Base-by-base conservation (phyloP, 2,888 invertebrate genomes). In the Mesodorylaimus sp. region DNA sequence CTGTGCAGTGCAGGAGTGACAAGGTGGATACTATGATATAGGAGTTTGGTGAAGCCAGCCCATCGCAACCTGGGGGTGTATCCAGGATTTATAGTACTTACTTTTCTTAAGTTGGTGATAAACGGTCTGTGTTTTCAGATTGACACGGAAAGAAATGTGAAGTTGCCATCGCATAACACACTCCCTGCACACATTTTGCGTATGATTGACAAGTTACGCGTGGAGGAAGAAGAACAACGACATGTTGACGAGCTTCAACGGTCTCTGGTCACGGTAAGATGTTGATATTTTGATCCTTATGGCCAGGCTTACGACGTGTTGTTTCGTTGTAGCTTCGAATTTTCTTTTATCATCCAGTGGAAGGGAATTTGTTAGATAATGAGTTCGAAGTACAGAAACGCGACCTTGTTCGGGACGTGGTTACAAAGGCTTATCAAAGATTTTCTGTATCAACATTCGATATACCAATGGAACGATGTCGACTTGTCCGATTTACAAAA, bases 111-210 rank as follows among this genome's bases (percentile, higher is more conserved):
- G n/a, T n/a, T n/a, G n/a, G n/a, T n/a, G n/a, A n/a, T n/a, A n/a
- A n/a, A n/a, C n/a, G n/a, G n/a, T 32, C 10, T 39, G 10, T 42
- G 36, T 28, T 51, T 54, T n/a, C 55, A 68, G 68, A 63, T 59
- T 59, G 58, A 61, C 38, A 48, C 54, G 21, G 53, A 51, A 1
- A 45, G 55, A n/a, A 64, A 64, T 49, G 51, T 51, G 23, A 41
- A 72, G n/a, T 76, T 77, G 1, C 77, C 80, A 63, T 73, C 75
- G 41, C 70, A 72, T 1, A 75, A 76, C n/a, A 75, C 80, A 32
- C 80, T 86, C 60, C 85, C 86, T 1, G 71, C 73, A 37, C 82
- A 84, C 64, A 78, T 86, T 47, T 74, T 73, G 52, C 68, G 72
- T 26, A 67, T 82, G 47, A 68, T 81, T 57, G 69, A 75, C 44